Conservation (phyloP, 2,888 invertebrate species). For the Lucinisca nassula region DNA sequence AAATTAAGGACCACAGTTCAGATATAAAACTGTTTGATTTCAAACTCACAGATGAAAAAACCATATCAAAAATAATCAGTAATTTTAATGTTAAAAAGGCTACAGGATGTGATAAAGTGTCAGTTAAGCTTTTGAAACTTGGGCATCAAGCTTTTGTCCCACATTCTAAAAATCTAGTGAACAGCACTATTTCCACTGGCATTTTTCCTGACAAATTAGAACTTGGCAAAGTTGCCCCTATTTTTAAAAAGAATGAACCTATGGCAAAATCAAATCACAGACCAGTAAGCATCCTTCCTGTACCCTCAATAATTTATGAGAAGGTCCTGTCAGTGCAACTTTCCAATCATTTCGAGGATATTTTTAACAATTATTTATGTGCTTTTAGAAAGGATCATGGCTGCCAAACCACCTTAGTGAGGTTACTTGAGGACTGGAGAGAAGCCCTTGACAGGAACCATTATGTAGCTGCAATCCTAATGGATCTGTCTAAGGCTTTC, state of each 20-base stretch:
- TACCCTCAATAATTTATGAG: slow-evolving; percentile 42
- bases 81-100: slow-evolving; percentile 19
- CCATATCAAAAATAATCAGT: slow-evolving; percentile 12
- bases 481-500: slow-evolving; percentile 1
- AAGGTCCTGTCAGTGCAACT: slow-evolving; percentile 30
- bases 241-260: slow-evolving; percentile 31
- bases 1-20: slow-evolving; percentile 2
- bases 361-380: slow-evolving; percentile 7
- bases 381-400: no score
- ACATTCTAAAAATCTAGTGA: slow-evolving; percentile 8
- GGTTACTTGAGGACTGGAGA: not conserved
- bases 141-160: not conserved
- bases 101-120: slow-evolving; percentile 15
- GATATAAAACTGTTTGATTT: not conserved
- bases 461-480: no score
- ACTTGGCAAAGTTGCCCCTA: slow-evolving; percentile 30
- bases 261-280: slow-evolving; percentile 32
- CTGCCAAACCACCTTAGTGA: not conserved
- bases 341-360: not conserved
- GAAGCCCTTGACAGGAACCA: no score
- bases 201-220: slow-evolving; percentile 29
- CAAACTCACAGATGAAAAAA: not conserved
- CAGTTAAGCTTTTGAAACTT: slow-evolving; percentile 17
- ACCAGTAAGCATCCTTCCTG: slow-evolving; percentile 31
- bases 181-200: not conserved